Base-by-base conservation (phyloP, 2,113 vertebrate species). In the Haemorhous mexicanus region DNA sequence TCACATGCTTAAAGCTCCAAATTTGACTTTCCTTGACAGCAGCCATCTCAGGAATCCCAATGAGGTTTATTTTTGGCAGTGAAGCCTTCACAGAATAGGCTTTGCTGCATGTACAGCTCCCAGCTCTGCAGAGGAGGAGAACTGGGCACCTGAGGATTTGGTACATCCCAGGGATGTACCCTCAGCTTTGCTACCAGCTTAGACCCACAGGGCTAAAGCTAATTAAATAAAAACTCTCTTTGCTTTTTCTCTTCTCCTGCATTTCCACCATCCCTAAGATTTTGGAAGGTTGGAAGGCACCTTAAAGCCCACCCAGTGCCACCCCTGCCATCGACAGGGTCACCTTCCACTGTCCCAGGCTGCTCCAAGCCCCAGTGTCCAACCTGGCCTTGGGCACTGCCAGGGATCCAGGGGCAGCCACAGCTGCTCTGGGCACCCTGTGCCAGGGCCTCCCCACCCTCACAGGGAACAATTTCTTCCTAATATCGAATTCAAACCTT, bases 11-110 rank as follows among this genome's bases (percentile, higher is more conserved):
- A 94, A 93, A 94, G 94, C 95, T 92, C 95, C 77, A 56, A 89
- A 87, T 94, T 92, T 95, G 93, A 96, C 94, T 94, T 97, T 95
- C 87, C 87, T 94, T 95, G 94, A 94, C 95, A 94, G 95, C 80
- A 97, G 91, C 93, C 93, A 94, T 84, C 89, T 89, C 91, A 95
- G 94, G 91, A 91, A 95, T 95, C 84, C 93, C 93, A 92, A 87
- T 90, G 91, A 96, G 91, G 89, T 91, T 91, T 94, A 94, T 93
- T 94, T 96, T 95, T 91, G 94, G 84, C 94, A 92, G 53, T 26
- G 0, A 13, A 91, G 53, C 93, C 87, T 82, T 95, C 84, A 49
- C 73, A 87, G 89, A 91, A 59, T 1, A 18, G 75, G 73, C 93
- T 84, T 63, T 3, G 26, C 92, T 84, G 87, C 5, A 2, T n/a